phyloP scores from a whole-genome alignment of 2,113 vertebrate species.

The Corynorhinus townsendii region DNA sequence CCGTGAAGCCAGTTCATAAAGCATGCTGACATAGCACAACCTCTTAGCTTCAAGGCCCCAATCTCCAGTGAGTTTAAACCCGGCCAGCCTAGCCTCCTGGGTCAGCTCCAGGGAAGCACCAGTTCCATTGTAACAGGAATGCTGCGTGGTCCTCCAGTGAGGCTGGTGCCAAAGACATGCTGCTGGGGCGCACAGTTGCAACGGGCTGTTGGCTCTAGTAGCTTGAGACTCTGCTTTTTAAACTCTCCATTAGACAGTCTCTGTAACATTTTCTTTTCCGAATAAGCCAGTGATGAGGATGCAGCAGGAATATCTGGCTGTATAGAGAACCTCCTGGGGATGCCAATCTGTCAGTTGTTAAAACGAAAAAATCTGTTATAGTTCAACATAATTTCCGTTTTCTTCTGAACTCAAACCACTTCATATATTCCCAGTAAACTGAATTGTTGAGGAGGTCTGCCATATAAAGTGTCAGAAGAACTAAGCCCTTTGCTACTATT shows the following conservation, averaged over 20 bases:
- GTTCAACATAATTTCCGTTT: neutral
- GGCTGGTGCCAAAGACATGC: neutral
- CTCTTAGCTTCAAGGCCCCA: neutral
- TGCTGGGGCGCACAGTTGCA: neutral
- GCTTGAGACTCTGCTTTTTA: neutral
- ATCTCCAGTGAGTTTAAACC: neutral
- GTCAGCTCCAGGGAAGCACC: neutral
- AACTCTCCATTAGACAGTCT: neutral
- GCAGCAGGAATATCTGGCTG: neutral
- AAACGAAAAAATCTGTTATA: neutral
- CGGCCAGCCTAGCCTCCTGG: neutral
- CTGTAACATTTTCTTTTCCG: neutral
- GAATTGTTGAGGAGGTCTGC: neutral
- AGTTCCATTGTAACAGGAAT: neutral
- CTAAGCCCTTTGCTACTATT: neutral
- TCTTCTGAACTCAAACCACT: neutral
- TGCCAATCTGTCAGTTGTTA: neutral
- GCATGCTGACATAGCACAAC: neutral
- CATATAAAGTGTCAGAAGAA: neutral
- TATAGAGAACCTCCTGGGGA: neutral
- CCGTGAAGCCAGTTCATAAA: neutral
- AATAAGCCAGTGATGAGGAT: neutral
- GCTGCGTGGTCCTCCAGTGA: fast-evolving
- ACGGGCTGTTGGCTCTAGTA: neutral
- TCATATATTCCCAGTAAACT: neutral